Base-by-base conservation (phyloP, 2,113 vertebrate species). In the Poeciliopsis occidentalis region DNA sequence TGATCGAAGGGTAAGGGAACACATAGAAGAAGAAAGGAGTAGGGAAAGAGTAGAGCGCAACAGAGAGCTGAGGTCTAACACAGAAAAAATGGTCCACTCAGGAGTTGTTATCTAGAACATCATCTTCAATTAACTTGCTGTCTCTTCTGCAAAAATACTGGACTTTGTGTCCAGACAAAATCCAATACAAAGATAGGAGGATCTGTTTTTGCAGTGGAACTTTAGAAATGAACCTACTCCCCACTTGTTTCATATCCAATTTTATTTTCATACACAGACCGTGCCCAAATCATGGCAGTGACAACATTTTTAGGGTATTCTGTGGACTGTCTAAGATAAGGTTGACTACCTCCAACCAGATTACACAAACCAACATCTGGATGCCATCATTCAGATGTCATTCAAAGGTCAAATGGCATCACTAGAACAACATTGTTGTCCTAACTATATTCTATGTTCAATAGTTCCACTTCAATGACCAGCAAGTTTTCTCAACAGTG, bases 51-150 rank as follows among this genome's bases (percentile, higher is more conserved):
- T 13, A 69, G 66, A 11, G 51, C 8, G 22, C 51, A 24, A 57
- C 19, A n/a, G 8, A 24, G 51, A 73, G 71, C 74, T n/a, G 37
- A 69, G 31, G 73, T 60, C 67, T 51, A 72, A 73, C 66, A 62
- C 41, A 79, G 72, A 71, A 39, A 39, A 71, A 78, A 86, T 41
- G 67, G 32, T 75, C 70, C 82, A 69, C 74, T 84, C 85, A 85
- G 68, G 60, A 83, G 37, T 75, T 17, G 24, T 83, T 88, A 90
- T 86, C 85, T 84, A 47, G 39, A 72, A 87, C 72, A 85, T 82
- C 81, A 89, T 88, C 79, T 84, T 88, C 73, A 91, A 82, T 92
- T 88, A 87, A 76, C 74, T 77, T 4, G 34, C 60, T 76, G 72
- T 85, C 39, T 67, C 73, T 80, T 65, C 83, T 81, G 63, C 26